A percentile compares a stretch with the other conserved stretches of the same genome.
Conservation (phyloP, 2,888 invertebrate genomes). For the Yponomeuta malinellus region DNA sequence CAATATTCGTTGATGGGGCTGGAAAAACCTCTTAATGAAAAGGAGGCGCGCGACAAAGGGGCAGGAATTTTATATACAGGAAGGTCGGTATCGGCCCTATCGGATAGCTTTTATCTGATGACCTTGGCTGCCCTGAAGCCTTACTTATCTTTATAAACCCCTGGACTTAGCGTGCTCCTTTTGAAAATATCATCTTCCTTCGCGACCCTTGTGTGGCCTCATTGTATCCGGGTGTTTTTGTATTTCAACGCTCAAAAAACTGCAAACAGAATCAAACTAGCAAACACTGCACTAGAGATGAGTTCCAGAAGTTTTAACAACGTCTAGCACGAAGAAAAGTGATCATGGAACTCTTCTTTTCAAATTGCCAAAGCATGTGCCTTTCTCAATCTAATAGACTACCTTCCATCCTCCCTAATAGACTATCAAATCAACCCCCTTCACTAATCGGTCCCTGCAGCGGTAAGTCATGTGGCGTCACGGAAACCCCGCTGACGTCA, state of each 20-base stretch:
- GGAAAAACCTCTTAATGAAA: not conserved
- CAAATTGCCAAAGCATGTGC: too few relatives aligned
- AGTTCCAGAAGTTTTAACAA: too few relatives aligned
- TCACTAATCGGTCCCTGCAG: slow-evolving; percentile 5
- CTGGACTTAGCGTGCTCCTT: not conserved
- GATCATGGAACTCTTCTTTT: too few relatives aligned
- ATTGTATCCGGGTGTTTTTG: not conserved
- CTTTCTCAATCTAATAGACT: too few relatives aligned
- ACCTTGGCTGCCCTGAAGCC: slow-evolving; percentile 3
- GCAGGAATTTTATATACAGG: slow-evolving; percentile 10
- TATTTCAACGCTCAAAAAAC: not conserved
- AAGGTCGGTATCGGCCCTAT: not conserved
- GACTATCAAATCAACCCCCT: too few relatives aligned
- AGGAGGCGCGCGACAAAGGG: not conserved
- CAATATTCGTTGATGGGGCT: not conserved
- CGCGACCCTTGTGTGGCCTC: not conserved
- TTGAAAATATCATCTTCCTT: not conserved
- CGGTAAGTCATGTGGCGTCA: slow-evolving; percentile 5
- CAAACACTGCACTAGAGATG: too few relatives aligned
- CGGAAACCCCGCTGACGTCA: slow-evolving; percentile 33
- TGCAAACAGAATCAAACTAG: too few relatives aligned
- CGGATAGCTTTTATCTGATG: not conserved
- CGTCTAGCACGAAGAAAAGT: too few relatives aligned
- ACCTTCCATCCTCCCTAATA: too few relatives aligned
- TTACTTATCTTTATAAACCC: not conserved